Evolutionary conservation across 1,140 invertebrate species (phyloP).

Genomic region (Prorops nasuta): DNA sequence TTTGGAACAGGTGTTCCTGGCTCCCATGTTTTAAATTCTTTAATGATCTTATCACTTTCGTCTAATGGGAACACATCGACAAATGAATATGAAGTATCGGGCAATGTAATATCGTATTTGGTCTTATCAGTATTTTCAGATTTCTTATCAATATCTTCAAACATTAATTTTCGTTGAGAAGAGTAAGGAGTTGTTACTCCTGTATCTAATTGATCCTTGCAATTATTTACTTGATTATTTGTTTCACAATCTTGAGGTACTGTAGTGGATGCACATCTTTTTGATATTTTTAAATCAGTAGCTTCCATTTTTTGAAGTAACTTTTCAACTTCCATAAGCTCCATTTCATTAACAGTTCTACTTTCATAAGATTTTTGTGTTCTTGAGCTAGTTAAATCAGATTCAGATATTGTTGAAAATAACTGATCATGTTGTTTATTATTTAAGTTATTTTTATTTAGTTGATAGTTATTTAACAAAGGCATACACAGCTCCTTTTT

Average conservation of each 20-base stretch:
- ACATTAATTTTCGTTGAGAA: background rate
- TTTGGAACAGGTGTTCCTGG: no score
- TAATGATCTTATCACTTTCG: slow-evolving; percentile 39
- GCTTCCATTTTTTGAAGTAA: slow-evolving; percentile 52
- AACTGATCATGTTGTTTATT: slow-evolving; percentile 16
- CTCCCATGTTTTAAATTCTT: slow-evolving; percentile 37
- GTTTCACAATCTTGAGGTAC: no score
- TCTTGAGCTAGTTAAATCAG: slow-evolving; percentile 28
- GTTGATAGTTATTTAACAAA: slow-evolving; percentile 13
- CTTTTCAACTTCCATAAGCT: slow-evolving; percentile 49
- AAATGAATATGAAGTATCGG: slow-evolving; percentile 31
- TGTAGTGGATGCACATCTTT: no score
- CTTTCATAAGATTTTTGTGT: slow-evolving; percentile 18
- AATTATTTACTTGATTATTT: no score
- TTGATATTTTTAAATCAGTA: slow-evolving; percentile 40
- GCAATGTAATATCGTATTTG: background rate
- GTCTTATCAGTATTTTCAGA: background rate
- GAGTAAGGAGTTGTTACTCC: no score
- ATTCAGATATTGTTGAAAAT: slow-evolving; percentile 20
- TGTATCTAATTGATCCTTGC: no score
- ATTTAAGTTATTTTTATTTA: slow-evolving; percentile 16
- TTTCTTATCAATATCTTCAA: background rate
- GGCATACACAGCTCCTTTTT: slow-evolving; percentile 20
- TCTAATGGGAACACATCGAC: slow-evolving; percentile 29
- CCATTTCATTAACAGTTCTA: slow-evolving; percentile 43